Percentiles rank a stretch among this genome's conserved stretches.
phyloP scores from a whole-genome alignment of 1,140 invertebrate species.

The Bombus difficillimus region DNA sequence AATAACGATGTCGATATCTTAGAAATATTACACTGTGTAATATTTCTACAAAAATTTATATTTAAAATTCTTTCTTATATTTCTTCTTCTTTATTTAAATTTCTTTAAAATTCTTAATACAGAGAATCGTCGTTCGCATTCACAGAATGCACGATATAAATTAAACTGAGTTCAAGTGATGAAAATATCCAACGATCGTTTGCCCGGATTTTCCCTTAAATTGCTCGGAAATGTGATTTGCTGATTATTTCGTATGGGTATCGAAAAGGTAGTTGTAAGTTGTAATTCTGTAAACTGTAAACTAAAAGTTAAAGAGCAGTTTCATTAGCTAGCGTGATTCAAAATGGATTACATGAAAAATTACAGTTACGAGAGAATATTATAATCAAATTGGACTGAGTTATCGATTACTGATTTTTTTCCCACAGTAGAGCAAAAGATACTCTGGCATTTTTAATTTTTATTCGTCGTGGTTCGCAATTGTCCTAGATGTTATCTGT shows the following conservation, averaged over 20 bases:
- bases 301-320: neutral
- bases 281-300: neutral
- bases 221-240: neutral
- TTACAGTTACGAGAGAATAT: neutral
- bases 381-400: constrained; percentile 12
- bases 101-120: no score
- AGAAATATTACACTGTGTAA: neutral
- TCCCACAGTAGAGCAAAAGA: no score
- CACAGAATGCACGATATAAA: no score
- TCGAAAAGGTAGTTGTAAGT: neutral
- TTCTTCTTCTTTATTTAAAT: no score
- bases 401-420: neutral
- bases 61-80: no score
- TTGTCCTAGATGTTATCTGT: no score
- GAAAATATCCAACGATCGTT: no score
- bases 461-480: no score
- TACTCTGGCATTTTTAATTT: no score
- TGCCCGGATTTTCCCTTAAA: neutral
- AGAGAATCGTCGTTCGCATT: no score
- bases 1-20: neutral
- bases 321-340: neutral
- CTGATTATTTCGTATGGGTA: neutral
- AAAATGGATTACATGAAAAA: neutral
- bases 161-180: no score
- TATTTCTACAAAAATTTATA: no score